These are phyloP conservation scores for Melieria picta DNA, from an alignment of 2,888 invertebrate species.

Conservation along the genomic window DNA sequence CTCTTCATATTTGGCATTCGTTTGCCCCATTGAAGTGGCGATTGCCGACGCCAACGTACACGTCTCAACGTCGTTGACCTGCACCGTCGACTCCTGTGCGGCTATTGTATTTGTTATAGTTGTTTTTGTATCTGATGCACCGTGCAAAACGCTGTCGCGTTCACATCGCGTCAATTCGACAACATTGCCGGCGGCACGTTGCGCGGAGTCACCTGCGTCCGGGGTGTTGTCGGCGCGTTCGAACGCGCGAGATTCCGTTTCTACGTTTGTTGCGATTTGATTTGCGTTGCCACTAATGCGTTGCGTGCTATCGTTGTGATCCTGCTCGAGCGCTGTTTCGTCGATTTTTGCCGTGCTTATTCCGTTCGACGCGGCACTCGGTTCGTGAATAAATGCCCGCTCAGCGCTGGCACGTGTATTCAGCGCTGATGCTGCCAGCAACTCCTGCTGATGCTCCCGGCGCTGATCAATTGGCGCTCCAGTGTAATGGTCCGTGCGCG, in stretches of 20 bases:
- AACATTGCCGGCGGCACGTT: conserved; percentile 7
- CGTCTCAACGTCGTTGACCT: conserved; percentile 7
- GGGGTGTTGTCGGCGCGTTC: conserved; percentile 6
- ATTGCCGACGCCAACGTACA: conserved; percentile 42
- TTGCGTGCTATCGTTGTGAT: not conserved
- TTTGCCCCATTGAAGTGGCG: conserved; percentile 53
- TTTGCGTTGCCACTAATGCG: not conserved
- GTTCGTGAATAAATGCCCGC: conserved; percentile 34
- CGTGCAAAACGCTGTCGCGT: conserved; percentile 45
- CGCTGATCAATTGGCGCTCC: conserved; percentile 42
- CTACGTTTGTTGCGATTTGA: not conserved
- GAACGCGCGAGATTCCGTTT: not conserved
- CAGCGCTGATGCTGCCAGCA: conserved; percentile 24
- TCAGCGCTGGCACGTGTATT: conserved; percentile 27
- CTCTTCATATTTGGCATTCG: conserved; percentile 52
- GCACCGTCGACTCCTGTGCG: conserved; percentile 11
- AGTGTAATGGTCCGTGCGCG: conserved; percentile 7
- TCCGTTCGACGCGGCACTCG: conserved; percentile 10
- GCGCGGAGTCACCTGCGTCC: conserved; percentile 8
- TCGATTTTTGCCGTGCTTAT: conserved; percentile 34
- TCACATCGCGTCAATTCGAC: conserved; percentile 51
- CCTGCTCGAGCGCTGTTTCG: conserved; percentile 12
- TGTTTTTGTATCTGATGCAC: conserved; percentile 41
- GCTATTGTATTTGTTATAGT: conserved; percentile 31
- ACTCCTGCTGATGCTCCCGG: conserved; percentile 41